Evolutionary conservation across 1,140 invertebrate species (phyloP).

Genomic region (Atta texana): DNA sequence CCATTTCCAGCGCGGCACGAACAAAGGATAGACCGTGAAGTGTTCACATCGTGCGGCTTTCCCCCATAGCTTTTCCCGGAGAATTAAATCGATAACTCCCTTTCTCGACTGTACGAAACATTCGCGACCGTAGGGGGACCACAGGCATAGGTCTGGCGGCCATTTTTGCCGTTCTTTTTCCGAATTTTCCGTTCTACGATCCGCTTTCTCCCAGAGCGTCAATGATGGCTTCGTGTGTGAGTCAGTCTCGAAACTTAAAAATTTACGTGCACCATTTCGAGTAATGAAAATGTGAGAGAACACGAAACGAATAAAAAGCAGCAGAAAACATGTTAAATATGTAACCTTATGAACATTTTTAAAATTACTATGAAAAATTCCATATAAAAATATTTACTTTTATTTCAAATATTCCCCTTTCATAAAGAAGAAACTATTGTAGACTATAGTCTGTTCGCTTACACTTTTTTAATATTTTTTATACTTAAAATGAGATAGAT

Average conservation of each 20-base stretch:
- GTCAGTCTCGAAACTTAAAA: not conserved
- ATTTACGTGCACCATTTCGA: not conserved
- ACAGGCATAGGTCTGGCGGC: slow-evolving; percentile 36
- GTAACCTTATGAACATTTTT: not conserved
- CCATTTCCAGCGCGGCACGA: not conserved
- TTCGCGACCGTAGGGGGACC: slow-evolving; percentile 74
- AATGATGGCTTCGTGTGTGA: not conserved
- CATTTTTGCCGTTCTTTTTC: slow-evolving; percentile 36
- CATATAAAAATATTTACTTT: not conserved
- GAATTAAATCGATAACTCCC: slow-evolving; percentile 84
- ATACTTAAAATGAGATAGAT: too few relatives aligned
- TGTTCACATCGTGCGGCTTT: slow-evolving; percentile 65
- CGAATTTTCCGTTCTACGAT: slow-evolving; percentile 33
- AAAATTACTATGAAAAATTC: not conserved
- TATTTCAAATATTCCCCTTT: not conserved
- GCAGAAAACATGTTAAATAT: not conserved
- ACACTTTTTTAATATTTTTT: too few relatives aligned
- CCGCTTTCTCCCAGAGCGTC: not conserved
- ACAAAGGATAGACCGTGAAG: slow-evolving; percentile 62
- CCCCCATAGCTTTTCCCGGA: slow-evolving; percentile 80
- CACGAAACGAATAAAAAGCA: not conserved
- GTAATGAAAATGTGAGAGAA: not conserved
- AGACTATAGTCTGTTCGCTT: too few relatives aligned
- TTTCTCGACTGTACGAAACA: slow-evolving; percentile 78
- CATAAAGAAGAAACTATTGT: not conserved